Base-by-base conservation (phyloP, 2,888 invertebrate genomes). In the Seira musarum region DNA sequence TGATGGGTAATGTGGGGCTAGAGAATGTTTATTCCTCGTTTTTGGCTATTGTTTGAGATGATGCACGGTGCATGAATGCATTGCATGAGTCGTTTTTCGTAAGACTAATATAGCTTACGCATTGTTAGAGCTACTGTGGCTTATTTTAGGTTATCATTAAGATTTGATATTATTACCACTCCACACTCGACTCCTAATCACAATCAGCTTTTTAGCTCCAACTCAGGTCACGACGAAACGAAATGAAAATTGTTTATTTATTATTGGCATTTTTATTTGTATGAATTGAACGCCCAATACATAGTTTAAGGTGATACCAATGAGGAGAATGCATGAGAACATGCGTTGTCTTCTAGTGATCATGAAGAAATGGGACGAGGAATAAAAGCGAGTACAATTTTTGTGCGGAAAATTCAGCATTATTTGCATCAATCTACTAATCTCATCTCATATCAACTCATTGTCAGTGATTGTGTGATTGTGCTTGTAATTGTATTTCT, bases 301-400 rank as follows among this genome's bases (percentile, higher is more conserved):
- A n/a, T 30, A 8, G 30, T 30, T 30, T 30, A 30, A 30, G 30
- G 30, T 30, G 30, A 30, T 30, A 8, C 8, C 8, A 30, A 30
- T 30, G 30, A 30, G 8, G 30, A 30, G 3, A 30, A 30, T 8
- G 30, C 2, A 30, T 30, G n/a, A n/a, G n/a, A n/a, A n/a, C n/a
- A n/a, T n/a, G 57, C 15, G 21, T n/a, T 21, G 21, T 60, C 60
- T 53, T 49, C 17, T 49, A 49, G 49, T 49, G 49, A 49, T 60
- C 21, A 22, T 60, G 60, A 60, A 60, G 19, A 60, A 60, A 60
- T 60, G 60, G 60, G 22, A 60, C 60, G 60, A 60, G 60, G 60
- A 60, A 21, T 60, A 60, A 21, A 8, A 60, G 13, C 60, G 10
- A 21, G 60, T 19, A 21, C 60, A 2, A 60, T 60, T 60, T 60